Evolutionary conservation across 2,113 vertebrate genomes (phyloP), one percentile per base, ranked within the genome.

Genomic region (Chlorodrepanis virens): DNA sequence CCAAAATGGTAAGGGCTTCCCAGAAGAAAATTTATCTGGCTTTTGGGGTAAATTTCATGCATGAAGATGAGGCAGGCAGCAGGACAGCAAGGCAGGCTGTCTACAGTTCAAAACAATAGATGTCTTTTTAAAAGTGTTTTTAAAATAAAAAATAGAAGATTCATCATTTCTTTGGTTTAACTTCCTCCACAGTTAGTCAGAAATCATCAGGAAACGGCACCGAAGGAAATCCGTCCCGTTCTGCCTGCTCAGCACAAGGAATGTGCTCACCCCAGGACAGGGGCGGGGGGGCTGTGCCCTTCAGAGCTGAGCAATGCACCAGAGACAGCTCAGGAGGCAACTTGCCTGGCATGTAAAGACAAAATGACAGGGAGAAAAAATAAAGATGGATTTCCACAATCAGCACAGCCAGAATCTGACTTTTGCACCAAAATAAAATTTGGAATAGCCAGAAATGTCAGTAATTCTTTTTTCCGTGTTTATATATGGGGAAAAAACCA

Each of bases 201-300:
- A 97, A 94, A 90, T 94, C 80, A 57, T 87, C 83, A 91, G 96
- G 96, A 97, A 97, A 93, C 47, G 78, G 67, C 71, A 72, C 70
- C 2, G 7, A 80, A 94, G 95, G 93, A 97, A 96, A 93, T 87
- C 63, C 31, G 35, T 95, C 67, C 89, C 27, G n/a, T 89, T 85
- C 94, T 96, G 92, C 85, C 56, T 47, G 89, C 35, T 95, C 94
- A 94, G 96, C 96, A 97, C 42, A 16, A 69, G 93, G 80, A 87
- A 69, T 1, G 57, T 45, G 72, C 12, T 15, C 45, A 15, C 0
- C 1, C 44, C 75, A 20, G 75, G 50, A 44, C 1, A 4, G 33
- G 0, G 16, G 9, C 6, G 13, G 54, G 28, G 49, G 39, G 52
- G 47, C 40, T 50, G 53, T 27, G 72, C 42, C 64, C 47, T 59